Percentiles rank a stretch among this genome's conserved stretches.
Evolutionary conservation across 2,113 vertebrate genomes (phyloP).

Genomic region (Narcine bancroftii): DNA sequence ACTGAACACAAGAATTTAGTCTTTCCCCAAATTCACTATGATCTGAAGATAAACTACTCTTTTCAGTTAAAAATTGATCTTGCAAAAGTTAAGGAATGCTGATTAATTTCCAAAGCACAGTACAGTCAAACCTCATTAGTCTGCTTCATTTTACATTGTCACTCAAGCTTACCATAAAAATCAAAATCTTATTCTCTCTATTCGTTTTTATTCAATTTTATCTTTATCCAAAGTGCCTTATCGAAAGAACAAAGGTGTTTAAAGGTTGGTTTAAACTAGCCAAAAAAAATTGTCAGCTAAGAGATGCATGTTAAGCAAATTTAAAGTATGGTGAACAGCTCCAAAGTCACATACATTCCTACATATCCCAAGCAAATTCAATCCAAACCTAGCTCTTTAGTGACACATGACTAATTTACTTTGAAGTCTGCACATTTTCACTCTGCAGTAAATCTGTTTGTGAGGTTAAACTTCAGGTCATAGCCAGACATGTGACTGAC

Average conservation of each 20-base stretch:
- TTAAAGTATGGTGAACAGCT: neutral
- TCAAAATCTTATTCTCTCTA: constrained; percentile 20
- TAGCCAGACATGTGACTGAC: neutral
- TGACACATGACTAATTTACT: neutral
- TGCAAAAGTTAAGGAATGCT: constrained; percentile 12
- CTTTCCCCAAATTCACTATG: neutral
- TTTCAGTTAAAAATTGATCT: constrained; percentile 26
- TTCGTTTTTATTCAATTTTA: constrained; percentile 9
- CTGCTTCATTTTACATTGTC: constrained; percentile 5
- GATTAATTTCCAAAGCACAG: neutral
- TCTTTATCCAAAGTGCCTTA: neutral
- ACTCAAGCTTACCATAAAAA: constrained; percentile 21
- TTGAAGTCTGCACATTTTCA: neutral
- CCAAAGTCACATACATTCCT: neutral
- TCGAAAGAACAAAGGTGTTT: neutral
- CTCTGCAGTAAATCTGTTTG: neutral
- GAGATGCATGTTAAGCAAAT: neutral
- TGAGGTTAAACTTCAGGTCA: constrained; percentile 10
- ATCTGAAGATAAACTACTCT: constrained; percentile 26
- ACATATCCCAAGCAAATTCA: neutral
- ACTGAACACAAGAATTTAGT: constrained; percentile 17
- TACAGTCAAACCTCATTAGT: constrained; percentile 33
- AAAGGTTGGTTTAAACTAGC: neutral
- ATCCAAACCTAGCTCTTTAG: neutral
- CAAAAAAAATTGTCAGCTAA: neutral